phyloP scores from a whole-genome alignment of 2,113 vertebrate genomes.

The Anoura caudifer region DNA sequence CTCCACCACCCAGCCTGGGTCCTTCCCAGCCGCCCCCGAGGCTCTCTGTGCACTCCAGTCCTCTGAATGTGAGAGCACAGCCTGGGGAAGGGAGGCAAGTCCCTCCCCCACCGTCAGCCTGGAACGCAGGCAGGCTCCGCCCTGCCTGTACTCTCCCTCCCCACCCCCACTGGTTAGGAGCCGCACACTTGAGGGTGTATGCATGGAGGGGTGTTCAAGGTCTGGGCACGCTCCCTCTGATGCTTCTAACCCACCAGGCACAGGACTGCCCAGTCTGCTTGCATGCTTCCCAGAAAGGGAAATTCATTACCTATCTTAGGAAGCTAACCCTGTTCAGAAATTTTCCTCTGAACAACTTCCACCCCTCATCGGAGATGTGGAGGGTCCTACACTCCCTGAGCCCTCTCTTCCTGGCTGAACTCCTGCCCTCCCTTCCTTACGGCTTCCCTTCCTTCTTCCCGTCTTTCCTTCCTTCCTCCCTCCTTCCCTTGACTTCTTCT shows the following conservation, averaged over 20 bases:
- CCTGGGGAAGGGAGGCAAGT: neutral
- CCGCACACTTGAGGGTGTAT: fast-evolving
- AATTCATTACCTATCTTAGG: neutral
- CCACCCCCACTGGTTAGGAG: fast-evolving
- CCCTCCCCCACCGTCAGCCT: neutral
- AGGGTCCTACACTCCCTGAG: neutral
- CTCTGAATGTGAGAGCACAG: neutral
- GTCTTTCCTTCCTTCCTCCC: no score
- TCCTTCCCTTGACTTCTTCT: neutral
- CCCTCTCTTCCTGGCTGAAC: neutral
- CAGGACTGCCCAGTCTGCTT: neutral
- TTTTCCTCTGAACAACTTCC: neutral
- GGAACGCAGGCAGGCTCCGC: neutral
- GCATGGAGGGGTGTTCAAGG: fast-evolving
- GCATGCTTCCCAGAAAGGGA: neutral
- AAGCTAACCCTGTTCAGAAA: neutral
- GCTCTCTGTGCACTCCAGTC: neutral
- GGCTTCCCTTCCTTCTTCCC: neutral
- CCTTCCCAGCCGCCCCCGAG: neutral
- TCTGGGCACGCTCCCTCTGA: neutral
- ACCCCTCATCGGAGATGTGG: neutral
- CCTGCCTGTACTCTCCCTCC: neutral
- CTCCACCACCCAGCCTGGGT: neutral
- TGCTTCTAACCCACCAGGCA: neutral
- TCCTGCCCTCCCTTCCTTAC: neutral